Evolutionary conservation across 2,113 vertebrate genomes (phyloP).

Genomic region (Terrapene triunguis): DNA sequence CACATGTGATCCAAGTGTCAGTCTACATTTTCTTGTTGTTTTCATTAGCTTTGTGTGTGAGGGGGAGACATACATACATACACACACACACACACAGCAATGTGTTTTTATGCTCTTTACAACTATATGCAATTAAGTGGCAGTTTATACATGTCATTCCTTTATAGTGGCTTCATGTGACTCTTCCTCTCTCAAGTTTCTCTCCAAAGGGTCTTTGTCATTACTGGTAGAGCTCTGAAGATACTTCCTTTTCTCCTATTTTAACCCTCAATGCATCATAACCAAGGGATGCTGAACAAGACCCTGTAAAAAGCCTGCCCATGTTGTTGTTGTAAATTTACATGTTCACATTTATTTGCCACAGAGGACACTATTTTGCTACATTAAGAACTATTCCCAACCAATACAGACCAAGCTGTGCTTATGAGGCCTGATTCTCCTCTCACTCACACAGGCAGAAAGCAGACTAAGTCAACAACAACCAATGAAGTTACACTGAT

Average conservation of each 20-base stretch:
- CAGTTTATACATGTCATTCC: background rate
- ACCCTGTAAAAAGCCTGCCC: background rate
- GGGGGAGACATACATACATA: background rate
- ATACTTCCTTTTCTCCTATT: background rate
- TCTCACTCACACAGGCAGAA: background rate
- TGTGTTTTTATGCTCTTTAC: background rate
- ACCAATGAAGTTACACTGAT: background rate
- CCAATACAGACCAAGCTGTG: background rate
- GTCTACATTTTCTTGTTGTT: background rate
- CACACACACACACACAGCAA: background rate
- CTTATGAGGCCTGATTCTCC: background rate
- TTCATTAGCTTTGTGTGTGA: accelerated
- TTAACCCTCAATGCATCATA: background rate
- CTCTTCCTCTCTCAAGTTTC: background rate
- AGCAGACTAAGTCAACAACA: background rate
- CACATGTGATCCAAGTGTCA: background rate
- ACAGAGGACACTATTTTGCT: background rate
- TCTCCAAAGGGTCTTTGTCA: background rate
- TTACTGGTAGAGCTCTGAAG: background rate
- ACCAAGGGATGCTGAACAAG: background rate
- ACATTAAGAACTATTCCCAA: background rate
- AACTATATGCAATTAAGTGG: background rate
- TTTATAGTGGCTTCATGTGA: background rate
- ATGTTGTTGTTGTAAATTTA: background rate
- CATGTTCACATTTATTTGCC: background rate